These are phyloP conservation scores for Zapornia atra DNA, from an alignment of 2,113 vertebrate genomes.

Conservation along the genomic window DNA sequence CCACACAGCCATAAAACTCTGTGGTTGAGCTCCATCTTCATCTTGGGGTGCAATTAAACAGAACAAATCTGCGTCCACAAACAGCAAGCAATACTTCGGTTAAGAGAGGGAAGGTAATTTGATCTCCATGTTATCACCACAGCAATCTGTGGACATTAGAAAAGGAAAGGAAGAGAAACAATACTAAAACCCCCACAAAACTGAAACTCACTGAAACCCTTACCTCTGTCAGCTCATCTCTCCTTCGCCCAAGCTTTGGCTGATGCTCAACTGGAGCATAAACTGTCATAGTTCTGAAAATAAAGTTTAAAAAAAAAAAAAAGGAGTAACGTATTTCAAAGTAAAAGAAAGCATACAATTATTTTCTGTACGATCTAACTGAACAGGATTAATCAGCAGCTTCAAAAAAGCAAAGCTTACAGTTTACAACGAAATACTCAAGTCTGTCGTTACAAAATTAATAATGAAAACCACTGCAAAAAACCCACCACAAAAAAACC, in stretches of 20 bases:
- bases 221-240: constrained; percentile 93
- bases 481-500: neutral
- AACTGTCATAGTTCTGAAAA: constrained; percentile 86
- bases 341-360: neutral
- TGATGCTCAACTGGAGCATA: constrained; percentile 90
- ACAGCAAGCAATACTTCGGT: neutral
- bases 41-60: neutral
- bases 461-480: neutral
- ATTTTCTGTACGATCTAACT: neutral
- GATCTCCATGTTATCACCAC: neutral
- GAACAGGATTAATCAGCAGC: neutral
- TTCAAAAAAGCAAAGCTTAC: neutral
- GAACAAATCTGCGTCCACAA: neutral
- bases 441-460: neutral
- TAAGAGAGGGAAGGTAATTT: neutral
- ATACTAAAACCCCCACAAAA: neutral
- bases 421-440: neutral
- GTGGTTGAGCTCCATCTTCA: neutral
- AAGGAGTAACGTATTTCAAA: neutral
- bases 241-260: constrained; percentile 85
- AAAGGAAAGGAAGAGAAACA: neutral
- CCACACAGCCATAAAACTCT: neutral
- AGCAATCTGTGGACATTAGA: neutral
- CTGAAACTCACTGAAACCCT: neutral
- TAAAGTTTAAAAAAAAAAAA: neutral